Percentiles rank a stretch among this genome's conserved stretches.
Conservation (phyloP, 2,888 invertebrate species). For the Nomada goodeniana region DNA sequence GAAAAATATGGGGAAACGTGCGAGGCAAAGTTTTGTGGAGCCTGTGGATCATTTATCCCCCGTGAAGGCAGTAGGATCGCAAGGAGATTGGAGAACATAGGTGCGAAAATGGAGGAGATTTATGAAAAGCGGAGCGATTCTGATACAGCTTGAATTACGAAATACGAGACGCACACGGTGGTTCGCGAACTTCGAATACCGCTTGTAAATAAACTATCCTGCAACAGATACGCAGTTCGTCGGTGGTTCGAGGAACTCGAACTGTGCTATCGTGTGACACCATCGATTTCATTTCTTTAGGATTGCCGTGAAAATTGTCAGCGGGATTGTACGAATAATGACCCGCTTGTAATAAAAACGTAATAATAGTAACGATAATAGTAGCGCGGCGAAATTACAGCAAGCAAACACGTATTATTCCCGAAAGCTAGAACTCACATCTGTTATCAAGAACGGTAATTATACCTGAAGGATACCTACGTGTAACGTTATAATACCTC, state of each 20-base stretch:
- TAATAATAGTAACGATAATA: neutral
- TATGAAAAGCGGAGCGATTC: too few species aligned
- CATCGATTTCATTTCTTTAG: too few species aligned
- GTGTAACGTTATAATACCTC: neutral
- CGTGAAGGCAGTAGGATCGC: neutral
- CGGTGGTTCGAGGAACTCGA: too few species aligned
- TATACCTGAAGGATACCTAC: neutral
- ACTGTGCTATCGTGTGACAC: too few species aligned
- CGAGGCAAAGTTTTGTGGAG: neutral
- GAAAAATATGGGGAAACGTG: neutral
- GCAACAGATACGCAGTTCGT: neutral
- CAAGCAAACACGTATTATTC: neutral
- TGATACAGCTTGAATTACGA: neutral
- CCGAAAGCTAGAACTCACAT: neutral
- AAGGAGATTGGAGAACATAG: neutral
- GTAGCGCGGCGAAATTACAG: neutral
- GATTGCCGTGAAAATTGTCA: too few species aligned
- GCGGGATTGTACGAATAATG: too few species aligned
- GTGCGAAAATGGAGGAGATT: too few species aligned
- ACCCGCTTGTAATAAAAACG: too few species aligned
- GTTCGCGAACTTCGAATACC: conserved; percentile 1
- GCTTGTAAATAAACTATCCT: conserved; percentile 3
- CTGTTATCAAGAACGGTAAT: neutral
- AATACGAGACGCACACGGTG: neutral
- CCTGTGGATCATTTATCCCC: neutral